A percentile compares a stretch with the other conserved stretches of the same genome.
phyloP scores from a whole-genome alignment of 2,888 invertebrate species.

The Acanthoscelides obtectus region DNA sequence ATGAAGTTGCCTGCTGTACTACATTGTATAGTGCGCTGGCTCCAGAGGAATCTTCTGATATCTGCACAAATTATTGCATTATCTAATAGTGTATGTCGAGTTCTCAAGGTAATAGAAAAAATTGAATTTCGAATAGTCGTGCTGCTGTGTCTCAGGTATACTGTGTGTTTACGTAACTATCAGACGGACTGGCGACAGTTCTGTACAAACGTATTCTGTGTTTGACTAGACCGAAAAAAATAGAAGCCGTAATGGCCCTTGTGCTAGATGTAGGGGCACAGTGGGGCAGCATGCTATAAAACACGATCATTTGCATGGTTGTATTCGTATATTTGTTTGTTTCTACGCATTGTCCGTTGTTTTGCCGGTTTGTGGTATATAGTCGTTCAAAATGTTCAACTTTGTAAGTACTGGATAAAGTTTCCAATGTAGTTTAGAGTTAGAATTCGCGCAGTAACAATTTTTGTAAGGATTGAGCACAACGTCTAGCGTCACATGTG shows the following conservation, averaged over 20 bases:
- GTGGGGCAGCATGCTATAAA: conserved; percentile 2
- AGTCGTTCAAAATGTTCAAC: neutral
- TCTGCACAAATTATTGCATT: too few relatives aligned
- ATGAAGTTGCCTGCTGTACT: too few relatives aligned
- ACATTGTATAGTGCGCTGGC: too few relatives aligned
- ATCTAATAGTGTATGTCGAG: too few relatives aligned
- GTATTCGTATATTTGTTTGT: neutral
- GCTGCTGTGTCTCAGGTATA: too few relatives aligned
- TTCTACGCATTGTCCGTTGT: neutral
- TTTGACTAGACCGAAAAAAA: neutral
- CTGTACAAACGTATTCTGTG: neutral
- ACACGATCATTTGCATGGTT: neutral
- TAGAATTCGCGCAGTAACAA: too few relatives aligned
- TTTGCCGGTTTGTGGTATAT: neutral
- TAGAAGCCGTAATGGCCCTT: neutral
- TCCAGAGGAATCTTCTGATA: too few relatives aligned
- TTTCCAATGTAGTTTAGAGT: neutral
- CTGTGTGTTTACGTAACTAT: neutral
- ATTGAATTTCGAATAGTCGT: too few relatives aligned
- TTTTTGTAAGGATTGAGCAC: too few relatives aligned
- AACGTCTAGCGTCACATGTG: too few relatives aligned
- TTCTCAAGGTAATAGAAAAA: too few relatives aligned
- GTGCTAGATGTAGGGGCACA: neutral
- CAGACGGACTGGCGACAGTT: neutral
- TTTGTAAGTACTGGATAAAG: neutral